Base-by-base conservation (phyloP, 2,113 vertebrate genomes). In the Orcinus orca region DNA sequence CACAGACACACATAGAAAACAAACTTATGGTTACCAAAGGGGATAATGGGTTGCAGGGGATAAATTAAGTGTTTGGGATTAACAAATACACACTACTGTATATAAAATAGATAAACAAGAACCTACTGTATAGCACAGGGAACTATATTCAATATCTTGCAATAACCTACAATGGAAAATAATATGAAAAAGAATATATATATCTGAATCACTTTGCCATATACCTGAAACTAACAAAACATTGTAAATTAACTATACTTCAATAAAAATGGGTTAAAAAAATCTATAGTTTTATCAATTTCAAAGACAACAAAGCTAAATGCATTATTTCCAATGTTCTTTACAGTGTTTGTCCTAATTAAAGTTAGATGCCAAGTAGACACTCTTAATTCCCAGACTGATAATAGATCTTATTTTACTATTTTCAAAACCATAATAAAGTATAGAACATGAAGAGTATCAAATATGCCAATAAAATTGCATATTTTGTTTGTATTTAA, bases 391-490 rank as follows among this genome's bases (percentile, higher is more conserved):
- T 77, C 7, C 8, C 2, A 91, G 23, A 5, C 2, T 71, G 13
- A 26, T 20, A 29, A 70, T 14, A 82, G 6, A 65, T 55, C 86
- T 70, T 70, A 20, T 77, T 93, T 68, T 63, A 31, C 21, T 67
- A 47, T 63, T 44, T 93, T 91, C 83, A 88, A 33, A 62, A 91
- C 2, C 4, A 5, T 29, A n/a, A 60, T 83, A 74, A 63, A 68
- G 15, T 44, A 47, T 63, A 87, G 31, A 8, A 23, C 21, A 36
- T 53, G 73, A 6, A 82, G 73, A 74, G 15, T 8, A 47, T 63
- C 26, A 93, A 33, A 50, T 79, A 65, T 77, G 70, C 74, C 92
- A 67, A 68, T 29, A 90, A 82, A 95, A 97, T 87, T 95, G 68
- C 79, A 70, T 33, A 11, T 36, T 89, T 84, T 92, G 89, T 85